phyloP scores from a whole-genome alignment of 2,888 invertebrate species.

The Quadroppia sp. region DNA sequence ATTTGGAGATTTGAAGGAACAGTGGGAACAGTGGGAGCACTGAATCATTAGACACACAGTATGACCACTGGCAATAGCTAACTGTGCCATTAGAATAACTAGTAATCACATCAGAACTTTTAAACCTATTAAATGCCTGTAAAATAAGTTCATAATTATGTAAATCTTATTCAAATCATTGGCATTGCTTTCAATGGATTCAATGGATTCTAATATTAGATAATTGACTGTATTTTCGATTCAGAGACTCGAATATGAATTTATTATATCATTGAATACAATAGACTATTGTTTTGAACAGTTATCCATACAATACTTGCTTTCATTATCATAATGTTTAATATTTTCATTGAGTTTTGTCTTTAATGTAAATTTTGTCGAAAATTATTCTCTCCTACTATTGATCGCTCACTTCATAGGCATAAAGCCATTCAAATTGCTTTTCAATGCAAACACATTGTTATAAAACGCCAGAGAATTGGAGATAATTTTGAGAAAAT shows the following conservation, averaged over 20 bases:
- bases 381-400: constrained; percentile 8
- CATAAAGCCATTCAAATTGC: background rate
- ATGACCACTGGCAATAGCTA: constrained; percentile 28
- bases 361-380: background rate
- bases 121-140: background rate
- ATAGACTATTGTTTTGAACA: too few species aligned
- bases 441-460: background rate
- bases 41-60: constrained; percentile 34
- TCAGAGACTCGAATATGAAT: background rate
- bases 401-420: background rate
- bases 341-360: background rate
- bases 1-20: constrained; percentile 2
- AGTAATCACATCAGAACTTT: constrained; percentile 22
- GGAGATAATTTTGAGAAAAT: too few species aligned
- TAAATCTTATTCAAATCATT: background rate
- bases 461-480: background rate
- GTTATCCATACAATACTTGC: too few species aligned
- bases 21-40: constrained; percentile 19
- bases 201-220: constrained; percentile 2
- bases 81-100: constrained; percentile 16
- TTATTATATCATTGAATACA: too few species aligned
- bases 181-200: background rate
- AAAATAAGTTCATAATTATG: background rate
- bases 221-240: background rate
- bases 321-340: constrained; percentile 1